Conservation (phyloP, 2,888 invertebrate species). For the Ceriagrion tenellum region DNA sequence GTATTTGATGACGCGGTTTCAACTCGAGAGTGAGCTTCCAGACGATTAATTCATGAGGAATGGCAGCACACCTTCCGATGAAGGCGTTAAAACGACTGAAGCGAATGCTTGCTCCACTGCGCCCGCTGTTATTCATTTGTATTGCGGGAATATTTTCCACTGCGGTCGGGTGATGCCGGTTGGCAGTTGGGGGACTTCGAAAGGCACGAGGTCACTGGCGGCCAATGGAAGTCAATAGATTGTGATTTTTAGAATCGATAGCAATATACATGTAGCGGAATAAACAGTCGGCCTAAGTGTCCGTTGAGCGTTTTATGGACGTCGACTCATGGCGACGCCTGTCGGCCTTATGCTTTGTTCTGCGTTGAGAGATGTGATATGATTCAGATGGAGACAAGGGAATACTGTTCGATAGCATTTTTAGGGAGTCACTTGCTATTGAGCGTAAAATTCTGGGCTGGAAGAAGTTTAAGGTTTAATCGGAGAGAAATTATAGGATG, state of each 20-base stretch:
- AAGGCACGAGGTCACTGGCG: neutral
- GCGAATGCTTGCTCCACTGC: too few relatives aligned
- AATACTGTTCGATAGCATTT: too few relatives aligned
- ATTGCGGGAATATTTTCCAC: too few relatives aligned
- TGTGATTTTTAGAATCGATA: neutral
- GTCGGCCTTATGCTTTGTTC: too few relatives aligned
- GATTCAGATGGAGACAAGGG: too few relatives aligned
- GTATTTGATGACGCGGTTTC: neutral
- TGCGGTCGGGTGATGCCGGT: neutral
- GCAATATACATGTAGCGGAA: neutral
- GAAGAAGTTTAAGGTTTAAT: too few relatives aligned
- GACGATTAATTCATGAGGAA: neutral
- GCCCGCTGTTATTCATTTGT: too few relatives aligned
- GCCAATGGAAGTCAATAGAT: neutral
- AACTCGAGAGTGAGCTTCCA: neutral
- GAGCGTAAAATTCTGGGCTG: too few relatives aligned
- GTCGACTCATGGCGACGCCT: neutral
- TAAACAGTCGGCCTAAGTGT: neutral
- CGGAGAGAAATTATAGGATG: too few relatives aligned
- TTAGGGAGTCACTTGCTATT: too few relatives aligned
- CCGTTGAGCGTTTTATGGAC: neutral
- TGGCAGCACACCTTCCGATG: neutral
- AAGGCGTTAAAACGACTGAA: neutral
- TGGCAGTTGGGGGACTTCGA: neutral
- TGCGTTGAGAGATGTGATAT: too few relatives aligned